A percentile compares a stretch with the other conserved stretches of the same genome.
These are phyloP conservation scores for Bactericera cockerelli DNA, from an alignment of 1,140 invertebrate species.

Conservation along the genomic window DNA sequence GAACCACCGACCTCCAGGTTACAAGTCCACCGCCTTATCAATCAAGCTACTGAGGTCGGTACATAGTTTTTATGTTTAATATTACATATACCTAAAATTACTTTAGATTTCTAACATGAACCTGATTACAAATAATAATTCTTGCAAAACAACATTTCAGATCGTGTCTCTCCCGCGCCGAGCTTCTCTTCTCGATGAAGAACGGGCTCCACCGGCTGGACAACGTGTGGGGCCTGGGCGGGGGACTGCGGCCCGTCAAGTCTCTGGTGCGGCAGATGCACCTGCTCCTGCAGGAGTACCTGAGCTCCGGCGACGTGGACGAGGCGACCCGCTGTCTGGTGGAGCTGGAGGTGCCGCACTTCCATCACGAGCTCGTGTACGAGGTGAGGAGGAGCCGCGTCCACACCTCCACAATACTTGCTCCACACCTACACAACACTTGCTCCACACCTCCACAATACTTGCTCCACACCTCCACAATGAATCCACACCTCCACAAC, in stretches of 20 bases:
- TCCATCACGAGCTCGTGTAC: constrained; percentile 84
- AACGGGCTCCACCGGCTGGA: constrained; percentile 74
- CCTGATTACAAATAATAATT: too few relatives aligned
- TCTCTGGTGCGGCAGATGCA: constrained; percentile 74
- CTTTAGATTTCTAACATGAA: too few relatives aligned
- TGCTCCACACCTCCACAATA: too few relatives aligned
- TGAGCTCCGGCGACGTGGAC: constrained; percentile 62
- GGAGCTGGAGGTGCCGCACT: constrained; percentile 83
- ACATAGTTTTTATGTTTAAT: too few relatives aligned
- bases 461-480: too few relatives aligned
- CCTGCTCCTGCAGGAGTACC: constrained; percentile 68
- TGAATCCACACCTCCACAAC: too few relatives aligned
- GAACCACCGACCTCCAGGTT: too few relatives aligned
- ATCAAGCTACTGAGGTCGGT: too few relatives aligned
- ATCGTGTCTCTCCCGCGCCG: constrained; percentile 56
- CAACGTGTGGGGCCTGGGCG: constrained; percentile 84
- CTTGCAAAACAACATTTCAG: too few relatives aligned
- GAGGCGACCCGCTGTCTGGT: constrained; percentile 66
- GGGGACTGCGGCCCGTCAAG: constrained; percentile 73
- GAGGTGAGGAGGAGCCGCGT: constrained; percentile 42
- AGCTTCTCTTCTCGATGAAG: constrained; percentile 67
- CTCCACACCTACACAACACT: constrained; percentile 56
- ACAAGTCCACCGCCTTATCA: too few relatives aligned
- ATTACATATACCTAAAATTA: too few relatives aligned
- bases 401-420: constrained; percentile 43